Conservation (phyloP, 2,888 invertebrate species). For the Drosophila pseudotakahashii region DNA sequence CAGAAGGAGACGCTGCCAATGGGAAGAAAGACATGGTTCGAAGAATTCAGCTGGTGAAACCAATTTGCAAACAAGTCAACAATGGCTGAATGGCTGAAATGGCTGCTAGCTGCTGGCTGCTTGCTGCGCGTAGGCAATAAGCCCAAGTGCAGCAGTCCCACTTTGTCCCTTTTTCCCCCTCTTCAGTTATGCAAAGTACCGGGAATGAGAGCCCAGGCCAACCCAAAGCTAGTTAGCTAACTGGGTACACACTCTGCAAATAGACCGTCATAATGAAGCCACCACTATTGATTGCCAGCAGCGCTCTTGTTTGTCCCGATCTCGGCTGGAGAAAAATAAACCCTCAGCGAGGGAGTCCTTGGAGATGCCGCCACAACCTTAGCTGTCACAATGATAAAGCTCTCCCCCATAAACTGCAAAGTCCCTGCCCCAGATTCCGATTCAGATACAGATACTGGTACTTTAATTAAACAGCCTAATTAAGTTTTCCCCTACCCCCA, state of each 20-base stretch:
- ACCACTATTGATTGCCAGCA: slow-evolving; percentile 51
- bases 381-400: slow-evolving; percentile 7
- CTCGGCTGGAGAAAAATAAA: slow-evolving; percentile 16
- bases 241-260: slow-evolving; percentile 33
- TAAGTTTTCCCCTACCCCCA: slow-evolving; percentile 12
- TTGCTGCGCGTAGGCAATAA: slow-evolving; percentile 65
- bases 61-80: slow-evolving; percentile 80
- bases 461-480: slow-evolving; percentile 26
- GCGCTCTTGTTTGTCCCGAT: slow-evolving; percentile 20
- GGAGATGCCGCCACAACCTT: slow-evolving; percentile 8
- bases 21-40: slow-evolving; percentile 47
- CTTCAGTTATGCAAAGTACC: slow-evolving; percentile 30
- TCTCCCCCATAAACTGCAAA: neutral
- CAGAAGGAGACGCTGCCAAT: slow-evolving; percentile 44
- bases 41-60: slow-evolving; percentile 63
- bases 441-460: neutral
- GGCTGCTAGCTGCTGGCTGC: slow-evolving; percentile 53
- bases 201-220: neutral
- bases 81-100: slow-evolving; percentile 60
- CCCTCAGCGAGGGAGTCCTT: slow-evolving; percentile 1
- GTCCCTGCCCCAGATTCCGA: neutral
- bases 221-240: slow-evolving; percentile 34
- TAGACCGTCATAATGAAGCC: slow-evolving; percentile 45
- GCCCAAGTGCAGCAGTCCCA: slow-evolving; percentile 69
- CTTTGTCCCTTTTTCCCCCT: neutral